These are phyloP conservation scores for Ecdyonurus torrentis DNA, from an alignment of 2,888 invertebrate species.

Conservation along the genomic window DNA sequence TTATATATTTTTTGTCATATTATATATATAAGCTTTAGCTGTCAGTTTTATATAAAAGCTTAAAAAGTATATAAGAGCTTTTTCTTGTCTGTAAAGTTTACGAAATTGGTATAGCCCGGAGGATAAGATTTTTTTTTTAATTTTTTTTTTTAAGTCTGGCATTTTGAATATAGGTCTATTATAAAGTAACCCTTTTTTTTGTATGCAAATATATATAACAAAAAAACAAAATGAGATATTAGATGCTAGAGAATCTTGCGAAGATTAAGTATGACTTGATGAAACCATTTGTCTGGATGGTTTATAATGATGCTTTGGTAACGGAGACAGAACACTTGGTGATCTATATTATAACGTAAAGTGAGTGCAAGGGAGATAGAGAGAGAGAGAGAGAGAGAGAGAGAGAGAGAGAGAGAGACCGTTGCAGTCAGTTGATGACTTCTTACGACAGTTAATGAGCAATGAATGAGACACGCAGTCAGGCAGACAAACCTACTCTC, in stretches of 20 bases:
- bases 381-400: background rate
- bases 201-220: too few species aligned
- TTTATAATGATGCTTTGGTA: background rate
- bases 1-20: background rate
- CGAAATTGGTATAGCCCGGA: background rate
- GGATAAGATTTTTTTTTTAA: background rate
- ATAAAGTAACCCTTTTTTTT: too few species aligned
- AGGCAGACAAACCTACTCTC: background rate
- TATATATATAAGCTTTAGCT: background rate
- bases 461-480: background rate
- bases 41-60: too few species aligned
- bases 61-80: background rate
- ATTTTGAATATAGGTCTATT: background rate
- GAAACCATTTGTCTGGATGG: background rate
- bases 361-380: background rate
- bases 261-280: background rate
- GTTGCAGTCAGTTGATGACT: background rate
- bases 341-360: background rate
- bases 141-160: too few species aligned
- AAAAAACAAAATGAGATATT: too few species aligned
- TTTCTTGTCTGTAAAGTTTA: background rate
- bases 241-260: too few species aligned
- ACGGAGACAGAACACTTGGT: too few species aligned
- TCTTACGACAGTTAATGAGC: background rate
- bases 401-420: background rate